These are phyloP conservation scores for Melipona bicolor DNA, from an alignment of 2,888 invertebrate species.

Conservation along the genomic window DNA sequence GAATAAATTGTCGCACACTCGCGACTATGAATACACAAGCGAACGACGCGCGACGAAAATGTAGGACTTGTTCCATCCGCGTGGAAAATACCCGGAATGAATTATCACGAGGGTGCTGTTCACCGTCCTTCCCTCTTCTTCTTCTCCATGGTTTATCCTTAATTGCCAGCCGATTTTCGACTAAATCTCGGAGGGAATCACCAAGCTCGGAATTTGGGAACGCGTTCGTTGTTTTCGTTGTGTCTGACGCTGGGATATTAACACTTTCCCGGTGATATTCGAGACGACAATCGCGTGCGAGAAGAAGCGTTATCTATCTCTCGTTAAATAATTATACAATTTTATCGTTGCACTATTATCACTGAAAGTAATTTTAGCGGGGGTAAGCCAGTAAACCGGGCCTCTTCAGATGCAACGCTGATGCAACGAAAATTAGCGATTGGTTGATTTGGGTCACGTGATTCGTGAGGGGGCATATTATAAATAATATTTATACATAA, in stretches of 20 bases:
- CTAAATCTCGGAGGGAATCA: background rate
- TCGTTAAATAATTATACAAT: too few relatives aligned
- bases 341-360: too few relatives aligned
- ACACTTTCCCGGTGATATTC: background rate
- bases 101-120: constrained; percentile 29
- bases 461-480: too few relatives aligned
- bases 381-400: too few relatives aligned
- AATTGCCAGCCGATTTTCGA: constrained; percentile 11
- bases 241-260: background rate
- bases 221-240: background rate
- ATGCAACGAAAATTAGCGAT: too few relatives aligned
- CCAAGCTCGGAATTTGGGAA: background rate
- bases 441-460: too few relatives aligned
- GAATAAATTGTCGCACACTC: constrained; percentile 64
- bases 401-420: too few relatives aligned
- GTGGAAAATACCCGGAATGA: constrained; percentile 33
- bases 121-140: background rate
- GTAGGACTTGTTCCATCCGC: constrained; percentile 31
- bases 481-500: too few relatives aligned
- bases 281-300: background rate
- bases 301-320: too few relatives aligned
- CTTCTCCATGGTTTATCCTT: background rate
- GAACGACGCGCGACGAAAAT: constrained; percentile 40
- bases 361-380: too few relatives aligned
- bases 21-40: constrained; percentile 61